Percentiles rank a stretch among this genome's conserved stretches.
phyloP scores from a whole-genome alignment of 1,140 invertebrate genomes.

The Lerema accius region DNA sequence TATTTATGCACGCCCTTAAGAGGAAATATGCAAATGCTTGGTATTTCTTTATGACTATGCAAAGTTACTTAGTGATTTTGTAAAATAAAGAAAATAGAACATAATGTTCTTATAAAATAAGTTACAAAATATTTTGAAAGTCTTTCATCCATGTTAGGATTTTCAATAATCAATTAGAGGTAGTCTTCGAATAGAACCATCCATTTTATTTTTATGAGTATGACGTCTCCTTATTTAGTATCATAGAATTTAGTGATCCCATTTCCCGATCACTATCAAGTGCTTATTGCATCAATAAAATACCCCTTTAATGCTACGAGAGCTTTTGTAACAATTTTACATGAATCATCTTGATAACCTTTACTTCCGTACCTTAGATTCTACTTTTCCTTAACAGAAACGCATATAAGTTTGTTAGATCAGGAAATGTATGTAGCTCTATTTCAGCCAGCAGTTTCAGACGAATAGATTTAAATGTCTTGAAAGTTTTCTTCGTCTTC shows the following conservation, averaged over 20 bases:
- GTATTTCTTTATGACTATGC: constrained; percentile 1
- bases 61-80: constrained; percentile 1
- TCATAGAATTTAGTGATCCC: constrained; percentile 36
- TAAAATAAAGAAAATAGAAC: constrained; percentile 18
- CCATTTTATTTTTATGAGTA: too few species aligned
- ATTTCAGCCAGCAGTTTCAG: constrained; percentile 42
- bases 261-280: constrained; percentile 43
- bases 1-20: constrained; percentile 1
- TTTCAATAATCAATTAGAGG: too few species aligned
- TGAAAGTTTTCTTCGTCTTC: constrained; percentile 41
- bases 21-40: constrained; percentile 27
- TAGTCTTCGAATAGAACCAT: too few species aligned
- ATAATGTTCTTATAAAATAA: too few species aligned
- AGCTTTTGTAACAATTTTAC: constrained; percentile 38
- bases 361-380: constrained; percentile 6
- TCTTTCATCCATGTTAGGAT: too few species aligned
- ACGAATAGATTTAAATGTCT: constrained; percentile 61
- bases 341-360: neutral
- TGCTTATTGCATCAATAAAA: constrained; percentile 71
- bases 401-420: neutral
- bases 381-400: constrained; percentile 20
- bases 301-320: constrained; percentile 50
- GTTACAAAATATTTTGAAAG: too few species aligned
- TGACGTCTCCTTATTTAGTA: too few species aligned
- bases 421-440: constrained; percentile 16